Percentiles rank a stretch among this genome's conserved stretches.
These are phyloP conservation scores for Zoanthus solanderi DNA, from an alignment of 92 coral and sea anemone species.

Conservation along the genomic window DNA sequence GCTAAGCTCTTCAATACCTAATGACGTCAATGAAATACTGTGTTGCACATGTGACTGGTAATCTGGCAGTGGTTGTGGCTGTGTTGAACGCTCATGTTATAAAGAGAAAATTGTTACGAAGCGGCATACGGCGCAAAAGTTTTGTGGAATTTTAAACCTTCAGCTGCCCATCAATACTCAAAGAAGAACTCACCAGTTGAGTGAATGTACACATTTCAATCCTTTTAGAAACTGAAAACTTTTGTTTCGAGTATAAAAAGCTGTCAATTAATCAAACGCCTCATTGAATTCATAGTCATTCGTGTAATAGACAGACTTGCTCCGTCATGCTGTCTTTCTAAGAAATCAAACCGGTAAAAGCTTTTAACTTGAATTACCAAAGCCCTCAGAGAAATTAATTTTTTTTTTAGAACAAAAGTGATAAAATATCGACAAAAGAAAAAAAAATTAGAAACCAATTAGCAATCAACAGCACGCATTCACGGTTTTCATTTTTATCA, in stretches of 20 bases:
- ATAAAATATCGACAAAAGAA: conserved; percentile 13
- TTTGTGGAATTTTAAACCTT: background rate
- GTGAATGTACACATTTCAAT: conserved; percentile 16
- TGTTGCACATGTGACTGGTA: background rate
- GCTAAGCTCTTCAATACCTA: background rate
- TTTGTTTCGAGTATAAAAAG: conserved; percentile 9
- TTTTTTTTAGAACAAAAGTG: conserved; percentile 12
- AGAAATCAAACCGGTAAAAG: background rate
- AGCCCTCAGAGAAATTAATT: conserved; percentile 15
- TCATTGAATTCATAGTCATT: background rate
- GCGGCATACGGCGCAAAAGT: background rate
- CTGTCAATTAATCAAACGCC: conserved; percentile 3
- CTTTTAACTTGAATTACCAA: conserved; percentile 32
- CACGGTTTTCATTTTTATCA: too few relatives aligned
- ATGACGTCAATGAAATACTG: conserved; percentile 1
- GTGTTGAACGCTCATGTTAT: background rate
- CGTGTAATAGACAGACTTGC: conserved; percentile 4
- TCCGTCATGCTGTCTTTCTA: background rate
- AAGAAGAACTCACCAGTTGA: background rate
- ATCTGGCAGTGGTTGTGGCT: background rate
- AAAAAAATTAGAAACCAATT: background rate
- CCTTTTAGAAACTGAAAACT: conserved; percentile 1
- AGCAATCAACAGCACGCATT: too few relatives aligned
- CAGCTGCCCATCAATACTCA: background rate
- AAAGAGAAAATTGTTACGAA: background rate